phyloP scores from a whole-genome alignment of 2,113 vertebrate genomes.

The Cyphomyrus discorhynchus region DNA sequence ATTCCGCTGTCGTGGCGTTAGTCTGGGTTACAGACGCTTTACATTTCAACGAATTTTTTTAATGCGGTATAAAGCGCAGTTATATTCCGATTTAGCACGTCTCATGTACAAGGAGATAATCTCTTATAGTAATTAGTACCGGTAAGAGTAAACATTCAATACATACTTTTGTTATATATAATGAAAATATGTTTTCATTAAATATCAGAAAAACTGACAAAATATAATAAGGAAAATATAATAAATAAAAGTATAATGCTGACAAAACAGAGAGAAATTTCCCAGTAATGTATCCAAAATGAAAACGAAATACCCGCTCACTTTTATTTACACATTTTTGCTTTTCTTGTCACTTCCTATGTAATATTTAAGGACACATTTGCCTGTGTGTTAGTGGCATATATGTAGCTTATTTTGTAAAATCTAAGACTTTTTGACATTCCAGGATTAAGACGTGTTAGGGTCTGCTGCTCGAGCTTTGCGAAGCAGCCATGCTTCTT shows the following conservation, averaged over 20 bases:
- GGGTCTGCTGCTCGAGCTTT: background rate
- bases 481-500: background rate
- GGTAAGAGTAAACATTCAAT: background rate
- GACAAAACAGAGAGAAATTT: background rate
- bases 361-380: background rate
- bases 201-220: background rate
- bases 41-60: background rate
- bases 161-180: background rate
- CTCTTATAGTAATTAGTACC: background rate
- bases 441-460: background rate
- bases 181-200: background rate
- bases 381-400: background rate
- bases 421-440: background rate
- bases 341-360: background rate
- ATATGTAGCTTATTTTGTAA: background rate
- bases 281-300: background rate
- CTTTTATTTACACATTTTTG: background rate
- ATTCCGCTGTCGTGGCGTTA: constrained; percentile 32
- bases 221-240: background rate
- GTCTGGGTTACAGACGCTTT: background rate
- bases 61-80: background rate
- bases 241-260: background rate
- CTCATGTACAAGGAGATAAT: background rate
- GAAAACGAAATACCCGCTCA: background rate
- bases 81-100: background rate